Conservation (phyloP, 2,113 vertebrate species). For the Triplophysa rosa region DNA sequence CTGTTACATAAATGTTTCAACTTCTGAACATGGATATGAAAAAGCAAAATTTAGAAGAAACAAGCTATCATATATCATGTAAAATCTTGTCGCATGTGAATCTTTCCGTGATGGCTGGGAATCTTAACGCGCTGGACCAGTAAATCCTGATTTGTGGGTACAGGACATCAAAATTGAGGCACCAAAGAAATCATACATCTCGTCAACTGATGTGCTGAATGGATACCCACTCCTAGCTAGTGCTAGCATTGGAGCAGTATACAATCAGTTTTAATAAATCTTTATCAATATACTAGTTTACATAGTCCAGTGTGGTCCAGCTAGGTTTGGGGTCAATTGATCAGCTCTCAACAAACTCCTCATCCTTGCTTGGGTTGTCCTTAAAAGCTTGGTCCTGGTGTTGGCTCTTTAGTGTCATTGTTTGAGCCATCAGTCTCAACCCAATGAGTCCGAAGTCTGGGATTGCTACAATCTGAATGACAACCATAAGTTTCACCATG, state of each 20-base stretch:
- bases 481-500: too few relatives aligned
- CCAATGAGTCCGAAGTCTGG: too few relatives aligned
- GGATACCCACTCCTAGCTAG: background rate
- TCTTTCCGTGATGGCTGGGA: conserved; percentile 10
- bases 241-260: conserved; percentile 10
- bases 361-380: background rate
- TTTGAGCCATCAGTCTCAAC: too few relatives aligned
- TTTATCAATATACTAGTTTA: conserved; percentile 23
- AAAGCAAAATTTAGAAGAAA: too few relatives aligned
- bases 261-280: conserved; percentile 9
- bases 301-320: conserved; percentile 18
- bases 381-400: background rate
- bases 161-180: conserved; percentile 34
- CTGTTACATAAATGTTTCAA: background rate
- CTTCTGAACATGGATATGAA: background rate
- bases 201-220: conserved; percentile 31
- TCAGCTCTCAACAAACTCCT: background rate
- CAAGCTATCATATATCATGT: background rate
- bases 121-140: conserved; percentile 22
- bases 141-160: conserved; percentile 28
- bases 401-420: background rate
- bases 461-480: too few relatives aligned
- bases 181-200: conserved; percentile 40
- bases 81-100: conserved; percentile 32
- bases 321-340: background rate